Evolutionary conservation across 2,888 invertebrate species (phyloP).

Genomic region (Odontocolon sp.): DNA sequence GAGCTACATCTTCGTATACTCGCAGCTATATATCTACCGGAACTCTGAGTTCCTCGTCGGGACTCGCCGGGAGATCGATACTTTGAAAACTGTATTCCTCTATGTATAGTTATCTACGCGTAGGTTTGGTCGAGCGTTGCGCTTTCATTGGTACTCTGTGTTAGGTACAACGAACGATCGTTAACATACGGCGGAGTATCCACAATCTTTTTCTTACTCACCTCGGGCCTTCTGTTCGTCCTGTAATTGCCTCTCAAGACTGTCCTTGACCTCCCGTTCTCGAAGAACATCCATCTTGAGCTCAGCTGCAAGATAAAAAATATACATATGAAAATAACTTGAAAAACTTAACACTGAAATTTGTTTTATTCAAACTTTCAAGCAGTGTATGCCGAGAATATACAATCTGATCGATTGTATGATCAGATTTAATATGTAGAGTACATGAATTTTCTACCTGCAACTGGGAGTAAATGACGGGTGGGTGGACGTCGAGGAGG

Average conservation of each 20-base stretch:
- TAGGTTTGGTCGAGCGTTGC: neutral
- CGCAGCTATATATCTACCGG: neutral
- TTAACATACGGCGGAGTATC: conserved; percentile 3
- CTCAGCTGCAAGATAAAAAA: conserved; percentile 87
- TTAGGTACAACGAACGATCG: neutral
- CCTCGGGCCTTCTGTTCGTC: conserved; percentile 98
- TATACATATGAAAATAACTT: conserved; percentile 37
- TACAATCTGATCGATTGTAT: neutral
- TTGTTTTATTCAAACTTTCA: neutral
- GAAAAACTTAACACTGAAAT: neutral
- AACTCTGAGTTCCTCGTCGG: conserved; percentile 22
- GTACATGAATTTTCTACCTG: conserved; percentile 52
- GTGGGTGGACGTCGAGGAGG: conserved; percentile 42
- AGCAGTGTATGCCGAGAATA: neutral
- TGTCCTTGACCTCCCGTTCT: conserved; percentile 96
- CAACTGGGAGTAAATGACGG: conserved; percentile 37
- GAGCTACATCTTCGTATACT: neutral
- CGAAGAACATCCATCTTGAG: conserved; percentile 97
- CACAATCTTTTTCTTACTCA: conserved; percentile 83
- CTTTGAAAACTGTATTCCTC: conserved; percentile 16
- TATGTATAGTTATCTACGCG: neutral
- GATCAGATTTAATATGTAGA: conserved; percentile 8
- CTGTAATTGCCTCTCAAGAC: conserved; percentile 94
- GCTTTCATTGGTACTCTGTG: neutral
- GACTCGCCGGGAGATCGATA: conserved; percentile 28